These are phyloP conservation scores for Aphidius gifuensis DNA, from an alignment of 1,140 invertebrate species.

Conservation along the genomic window DNA sequence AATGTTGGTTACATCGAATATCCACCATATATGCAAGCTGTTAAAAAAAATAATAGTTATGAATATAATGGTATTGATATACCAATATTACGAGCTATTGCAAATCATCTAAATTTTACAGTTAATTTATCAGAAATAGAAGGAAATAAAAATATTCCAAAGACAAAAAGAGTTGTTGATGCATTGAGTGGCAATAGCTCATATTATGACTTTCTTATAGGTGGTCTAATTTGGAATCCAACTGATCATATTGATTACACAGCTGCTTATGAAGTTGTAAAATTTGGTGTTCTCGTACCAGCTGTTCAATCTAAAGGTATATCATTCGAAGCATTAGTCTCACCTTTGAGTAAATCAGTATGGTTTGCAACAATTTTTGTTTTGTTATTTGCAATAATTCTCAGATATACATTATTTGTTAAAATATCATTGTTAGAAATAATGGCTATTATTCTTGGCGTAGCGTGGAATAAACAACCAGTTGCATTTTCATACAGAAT, in stretches of 20 bases:
- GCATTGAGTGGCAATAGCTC: background rate
- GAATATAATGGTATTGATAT: slow-evolving; percentile 29
- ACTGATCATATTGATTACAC: slow-evolving; percentile 30
- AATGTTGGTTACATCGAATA: slow-evolving; percentile 29
- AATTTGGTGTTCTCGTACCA: slow-evolving; percentile 40
- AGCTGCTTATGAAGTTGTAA: slow-evolving; percentile 39
- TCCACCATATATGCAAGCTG: slow-evolving; percentile 30
- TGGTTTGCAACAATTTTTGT: slow-evolving; percentile 36
- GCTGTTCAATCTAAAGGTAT: slow-evolving; percentile 26
- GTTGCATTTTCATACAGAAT: slow-evolving; percentile 31
- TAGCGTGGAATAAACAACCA: slow-evolving; percentile 33
- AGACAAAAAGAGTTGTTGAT: too few species aligned
- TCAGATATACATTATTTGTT: slow-evolving; percentile 31
- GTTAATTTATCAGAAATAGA: background rate
- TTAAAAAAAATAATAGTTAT: background rate
- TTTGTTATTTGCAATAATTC: slow-evolving; percentile 29
- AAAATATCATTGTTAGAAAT: slow-evolving; percentile 41
- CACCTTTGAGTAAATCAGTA: slow-evolving; percentile 35
- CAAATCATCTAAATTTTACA: slow-evolving; percentile 10
- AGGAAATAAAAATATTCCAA: background rate
- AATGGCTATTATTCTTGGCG: slow-evolving; percentile 35
- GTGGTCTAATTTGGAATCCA: slow-evolving; percentile 35
- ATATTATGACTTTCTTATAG: slow-evolving; percentile 37
- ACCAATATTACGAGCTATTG: slow-evolving; percentile 8
- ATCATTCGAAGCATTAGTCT: slow-evolving; percentile 37